Base-by-base conservation (phyloP, 1,140 invertebrate species). In the Ptiloglossa arizonensis region DNA sequence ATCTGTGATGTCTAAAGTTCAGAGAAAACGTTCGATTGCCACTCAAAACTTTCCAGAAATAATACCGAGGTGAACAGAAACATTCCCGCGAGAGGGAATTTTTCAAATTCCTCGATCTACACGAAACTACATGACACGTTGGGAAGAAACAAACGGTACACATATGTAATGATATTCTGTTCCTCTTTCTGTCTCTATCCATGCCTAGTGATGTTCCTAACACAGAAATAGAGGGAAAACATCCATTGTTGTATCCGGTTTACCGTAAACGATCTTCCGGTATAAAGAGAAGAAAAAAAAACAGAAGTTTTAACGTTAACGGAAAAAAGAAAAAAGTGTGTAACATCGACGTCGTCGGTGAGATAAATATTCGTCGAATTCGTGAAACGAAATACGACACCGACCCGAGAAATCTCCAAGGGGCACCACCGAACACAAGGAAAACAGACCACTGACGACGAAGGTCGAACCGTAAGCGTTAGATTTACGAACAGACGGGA, bases 1-100 rank as follows among this genome's bases (percentile, higher is more conserved):
- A 75, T 75, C 52, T 68, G 64, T 57, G 52, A 48, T 5, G 44
- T 13, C 13, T 24, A 15, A 68, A 52, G 24, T 38, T 59, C n/a
- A 27, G 15, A 68, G 27, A 59, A 48, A 27, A 15, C 3, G 13
- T 29, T 6, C 41, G 8, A 35, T 22, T 5, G 13, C 11, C 27
- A 11, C 9, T 44, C 5, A 24, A 15, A 44, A 29, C 13, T 54
- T 13, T 8, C n/a, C 9, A 11, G 17, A 27, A 44, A 32, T 5
- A 0, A 8, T 22, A 5, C 1, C 0, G 0, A n/a, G 22, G 2
- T 4, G 8, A 19, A 6, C 9, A 15, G 4, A 59, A 48, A 5
- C 1, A 24, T 22, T n/a, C 24, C 1, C 9, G 6, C 0, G 9
- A 19, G 1, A 6, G 13, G 15, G 3, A 5, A 19, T 50, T n/a